Evolutionary conservation across 1,140 invertebrate genomes (phyloP), one percentile per base, ranked within the genome.

Genomic region (Eurosta solidaginis): DNA sequence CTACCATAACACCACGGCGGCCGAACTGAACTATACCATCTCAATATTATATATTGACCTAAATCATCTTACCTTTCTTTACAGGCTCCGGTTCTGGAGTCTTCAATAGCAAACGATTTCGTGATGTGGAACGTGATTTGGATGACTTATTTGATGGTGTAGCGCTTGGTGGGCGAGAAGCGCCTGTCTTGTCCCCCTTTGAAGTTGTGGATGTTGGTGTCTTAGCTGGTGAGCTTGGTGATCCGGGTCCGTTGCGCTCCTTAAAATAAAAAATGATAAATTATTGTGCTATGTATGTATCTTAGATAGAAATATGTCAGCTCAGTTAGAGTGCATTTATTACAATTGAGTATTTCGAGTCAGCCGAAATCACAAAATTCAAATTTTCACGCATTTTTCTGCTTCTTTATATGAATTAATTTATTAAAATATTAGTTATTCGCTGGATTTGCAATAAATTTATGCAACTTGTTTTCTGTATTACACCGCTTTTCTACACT

Each of bases 41-140:
- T n/a, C n/a, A n/a, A n/a, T n/a, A n/a, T n/a, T n/a, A n/a, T n/a
- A 40, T 20, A n/a, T 42, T 1, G 14, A 5, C 20, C 20, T 76
- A 50, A 74, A 74, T 29, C 10, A 63, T n/a, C 59, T 90, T 88
- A 94, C 93, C 94, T 89, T 95, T 95, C 87, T 93, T 94, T n/a
- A 93, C 92, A 81, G 89, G 88, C 79, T 88, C 87, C 74, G 85
- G 84, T 75, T 88, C 87, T 74, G 86, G 86, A 3, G 84, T 86
- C 80, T 87, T 87, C n/a, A 87, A 82, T 63, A 84, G 81, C 82
- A 87, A 81, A 59, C 87, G 82, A 81, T 84, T 84, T 82, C 86
- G 82, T 10, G 87, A 88, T 78, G 84, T 81, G 79, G 86, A 88
- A 54, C 87, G 83, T 78, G 85, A 87, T 74, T 86, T 87, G 59